Conservation (phyloP, 2,888 invertebrate genomes). For the Caenorhabditis sp. region DNA sequence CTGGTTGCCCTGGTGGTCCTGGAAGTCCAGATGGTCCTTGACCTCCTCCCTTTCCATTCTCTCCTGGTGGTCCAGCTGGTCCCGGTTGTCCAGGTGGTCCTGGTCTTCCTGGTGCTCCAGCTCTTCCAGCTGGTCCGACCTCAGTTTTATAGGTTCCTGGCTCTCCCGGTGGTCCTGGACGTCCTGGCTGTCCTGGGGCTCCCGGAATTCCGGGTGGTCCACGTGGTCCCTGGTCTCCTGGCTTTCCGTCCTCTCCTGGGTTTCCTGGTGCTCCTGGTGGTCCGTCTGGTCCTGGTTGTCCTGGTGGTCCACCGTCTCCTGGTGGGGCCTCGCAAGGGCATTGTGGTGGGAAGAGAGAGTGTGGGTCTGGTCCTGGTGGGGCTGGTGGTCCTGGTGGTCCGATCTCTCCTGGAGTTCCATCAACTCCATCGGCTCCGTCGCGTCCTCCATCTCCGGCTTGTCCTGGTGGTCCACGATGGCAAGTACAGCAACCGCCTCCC, state of each 20-base stretch:
- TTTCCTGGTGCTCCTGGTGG: constrained; percentile 80
- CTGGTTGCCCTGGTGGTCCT: constrained; percentile 76
- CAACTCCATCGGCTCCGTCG: constrained; percentile 79
- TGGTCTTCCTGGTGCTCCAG: constrained; percentile 80
- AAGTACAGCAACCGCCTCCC: constrained; percentile 78
- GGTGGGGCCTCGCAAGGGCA: constrained; percentile 83
- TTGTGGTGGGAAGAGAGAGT: constrained; percentile 81
- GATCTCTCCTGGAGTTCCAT: constrained; percentile 81
- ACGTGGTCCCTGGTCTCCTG: constrained; percentile 82
- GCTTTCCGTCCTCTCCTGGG: constrained; percentile 80
- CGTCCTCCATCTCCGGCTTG: constrained; percentile 78
- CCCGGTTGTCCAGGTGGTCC: constrained; percentile 79
- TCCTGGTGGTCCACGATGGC: constrained; percentile 83
- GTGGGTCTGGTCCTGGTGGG: constrained; percentile 81
- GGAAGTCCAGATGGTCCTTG: constrained; percentile 76
- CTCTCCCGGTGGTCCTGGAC: constrained; percentile 82
- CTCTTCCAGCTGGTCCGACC: constrained; percentile 78
- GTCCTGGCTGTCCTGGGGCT: constrained; percentile 83
- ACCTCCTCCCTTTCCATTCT: constrained; percentile 77
- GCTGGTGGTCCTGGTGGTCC: constrained; percentile 82
- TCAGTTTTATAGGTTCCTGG: constrained; percentile 81
- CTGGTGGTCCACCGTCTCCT: constrained; percentile 80
- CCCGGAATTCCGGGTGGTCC: constrained; percentile 89
- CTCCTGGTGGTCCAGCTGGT: constrained; percentile 79
- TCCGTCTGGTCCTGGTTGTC: constrained; percentile 74